These are phyloP conservation scores for Patella ulyssiponensis DNA, from an alignment of 2,888 invertebrate species.

Conservation along the genomic window DNA sequence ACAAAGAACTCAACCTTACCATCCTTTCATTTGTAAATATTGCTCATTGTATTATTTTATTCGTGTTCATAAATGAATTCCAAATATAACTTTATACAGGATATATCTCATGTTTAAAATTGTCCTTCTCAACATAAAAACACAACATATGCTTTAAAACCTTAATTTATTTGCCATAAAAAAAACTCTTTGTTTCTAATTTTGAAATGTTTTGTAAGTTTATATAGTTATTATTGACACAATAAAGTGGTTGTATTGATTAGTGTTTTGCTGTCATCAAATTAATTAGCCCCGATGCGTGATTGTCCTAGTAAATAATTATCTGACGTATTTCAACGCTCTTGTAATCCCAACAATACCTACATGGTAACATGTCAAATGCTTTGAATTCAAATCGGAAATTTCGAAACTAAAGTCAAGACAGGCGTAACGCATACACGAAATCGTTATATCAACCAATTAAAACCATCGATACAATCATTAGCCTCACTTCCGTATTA, in stretches of 20 bases:
- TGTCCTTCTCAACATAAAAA: too few relatives aligned
- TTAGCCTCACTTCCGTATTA: conserved; percentile 31
- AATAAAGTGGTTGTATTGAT: conserved; percentile 6
- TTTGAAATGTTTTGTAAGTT: too few relatives aligned
- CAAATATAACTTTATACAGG: too few relatives aligned
- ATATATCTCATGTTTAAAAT: too few relatives aligned
- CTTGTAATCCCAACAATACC: not conserved
- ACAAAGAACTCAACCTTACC: too few relatives aligned
- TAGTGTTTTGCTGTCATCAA: not conserved
- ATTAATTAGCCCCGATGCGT: conserved; percentile 8
- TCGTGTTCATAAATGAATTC: too few relatives aligned
- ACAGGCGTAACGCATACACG: conserved; percentile 28
- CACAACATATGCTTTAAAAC: too few relatives aligned
- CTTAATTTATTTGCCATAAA: too few relatives aligned
- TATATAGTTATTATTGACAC: not conserved
- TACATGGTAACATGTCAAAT: not conserved
- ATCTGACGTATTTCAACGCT: not conserved
- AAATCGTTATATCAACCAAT: conserved; percentile 30
- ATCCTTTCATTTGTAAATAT: too few relatives aligned
- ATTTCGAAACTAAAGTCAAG: conserved; percentile 26
- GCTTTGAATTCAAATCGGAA: conserved; percentile 12
- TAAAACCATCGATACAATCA: conserved; percentile 31
- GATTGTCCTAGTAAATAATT: conserved; percentile 7
- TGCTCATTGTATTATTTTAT: too few relatives aligned
- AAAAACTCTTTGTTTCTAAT: too few relatives aligned